Conservation (phyloP, 2,797 vertebrate genomes). For the Phrynocephalus forsythii region DNA sequence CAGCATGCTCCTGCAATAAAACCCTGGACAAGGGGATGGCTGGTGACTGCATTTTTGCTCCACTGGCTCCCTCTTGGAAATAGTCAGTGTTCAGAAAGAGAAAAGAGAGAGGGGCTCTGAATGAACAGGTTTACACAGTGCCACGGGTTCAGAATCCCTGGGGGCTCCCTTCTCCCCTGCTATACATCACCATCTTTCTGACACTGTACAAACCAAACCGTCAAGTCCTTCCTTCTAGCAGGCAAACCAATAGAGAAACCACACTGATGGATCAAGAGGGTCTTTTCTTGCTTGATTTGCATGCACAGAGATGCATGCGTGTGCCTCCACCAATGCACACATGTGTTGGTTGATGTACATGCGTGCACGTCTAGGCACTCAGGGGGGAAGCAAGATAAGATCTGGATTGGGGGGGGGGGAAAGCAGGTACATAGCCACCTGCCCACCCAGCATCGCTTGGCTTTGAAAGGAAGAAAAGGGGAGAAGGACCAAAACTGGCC, state of each 20-base stretch:
- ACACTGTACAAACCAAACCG: constrained; percentile 48
- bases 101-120: constrained; percentile 37
- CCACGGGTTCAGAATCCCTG: constrained; percentile 44
- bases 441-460: constrained; percentile 21
- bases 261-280: background rate
- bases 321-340: too few relatives aligned
- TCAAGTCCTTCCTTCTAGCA: constrained; percentile 47
- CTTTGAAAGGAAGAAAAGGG: background rate
- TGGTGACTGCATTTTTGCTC: constrained; percentile 64
- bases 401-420: too few relatives aligned
- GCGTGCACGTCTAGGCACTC: too few relatives aligned
- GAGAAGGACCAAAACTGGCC: constrained; percentile 54
- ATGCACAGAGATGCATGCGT: too few relatives aligned
- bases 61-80: constrained; percentile 52
- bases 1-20: constrained; percentile 63
- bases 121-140: constrained; percentile 34
- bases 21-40: constrained; percentile 50
- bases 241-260: background rate
- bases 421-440: too few relatives aligned
- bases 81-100: constrained; percentile 50
- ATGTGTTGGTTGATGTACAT: too few relatives aligned
- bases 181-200: constrained; percentile 55
- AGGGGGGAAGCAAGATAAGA: too few relatives aligned
- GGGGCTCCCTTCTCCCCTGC: constrained; percentile 63
- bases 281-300: too few relatives aligned